Evolutionary conservation across 2,113 vertebrate genomes (phyloP), one percentile per base, ranked within the genome.

Genomic region (Athene noctua): DNA sequence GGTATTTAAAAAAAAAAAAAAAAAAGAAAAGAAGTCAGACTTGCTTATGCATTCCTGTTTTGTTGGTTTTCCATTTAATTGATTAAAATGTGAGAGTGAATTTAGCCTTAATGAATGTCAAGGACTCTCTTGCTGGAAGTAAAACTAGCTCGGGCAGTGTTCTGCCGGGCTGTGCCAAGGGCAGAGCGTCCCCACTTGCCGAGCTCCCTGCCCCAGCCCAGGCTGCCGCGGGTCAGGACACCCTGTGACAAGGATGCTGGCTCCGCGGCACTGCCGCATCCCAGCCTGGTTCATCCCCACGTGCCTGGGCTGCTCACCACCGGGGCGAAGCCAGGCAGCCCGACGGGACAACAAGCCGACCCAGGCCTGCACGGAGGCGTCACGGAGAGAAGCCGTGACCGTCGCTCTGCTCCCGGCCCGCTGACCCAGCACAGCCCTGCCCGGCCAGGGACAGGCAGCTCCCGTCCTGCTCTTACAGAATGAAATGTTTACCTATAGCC

Each of bases 31-130:
- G 1, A 7, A 68, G 55, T 58, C 89, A 86, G 71, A 25, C 72
- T 94, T 54, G 90, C 91, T 92, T 91, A 68, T 36, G 59, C 88
- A 91, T 96, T 92, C 88, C 91, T 92, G 51, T 68, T 93, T 61
- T 84, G 86, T 54, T 90, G 79, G 25, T 93, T 92, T 94, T 89
- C 94, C 77, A n/a, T 95, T 82, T 84, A 92, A 92, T 94, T 96
- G 96, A 96, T 97, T 96, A 94, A 96, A 95, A 96, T 61, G 92
- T 80, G 95, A 91, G 96, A 92, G 83, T 38, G 95, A 79, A 55
- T 94, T 87, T 68, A 86, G 88, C 73, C 68, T 57, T 91, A 72
- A 92, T 91, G 80, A 95, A 94, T 40, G 91, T 81, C 95, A 94
- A 96, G 94, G 86, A 71, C 80, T 85, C 66, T 83, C 86, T 38